These are phyloP conservation scores for Ricordea florida DNA, from an alignment of 92 coral and sea anemone species.

Conservation along the genomic window DNA sequence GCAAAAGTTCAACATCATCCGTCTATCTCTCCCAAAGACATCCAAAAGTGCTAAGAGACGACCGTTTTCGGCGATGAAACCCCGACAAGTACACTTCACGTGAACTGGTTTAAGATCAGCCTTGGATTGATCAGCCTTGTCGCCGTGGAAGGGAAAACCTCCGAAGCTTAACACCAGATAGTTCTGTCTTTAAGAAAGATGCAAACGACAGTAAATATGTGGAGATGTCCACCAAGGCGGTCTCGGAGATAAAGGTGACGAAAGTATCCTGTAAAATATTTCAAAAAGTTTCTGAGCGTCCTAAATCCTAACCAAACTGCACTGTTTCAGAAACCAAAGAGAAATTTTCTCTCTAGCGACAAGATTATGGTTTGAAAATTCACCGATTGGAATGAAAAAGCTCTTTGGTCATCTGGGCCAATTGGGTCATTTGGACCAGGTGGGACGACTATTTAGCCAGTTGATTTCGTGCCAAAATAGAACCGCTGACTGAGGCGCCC, in stretches of 20 bases:
- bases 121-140: conserved; percentile 42
- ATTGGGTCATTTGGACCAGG: too few species aligned
- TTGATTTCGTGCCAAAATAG: too few species aligned
- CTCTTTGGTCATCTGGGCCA: too few species aligned
- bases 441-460: too few species aligned
- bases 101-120: conserved; percentile 55
- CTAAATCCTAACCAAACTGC: conserved; percentile 69
- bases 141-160: conserved; percentile 51
- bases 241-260: conserved; percentile 39
- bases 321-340: conserved; percentile 64
- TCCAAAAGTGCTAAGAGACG: conserved; percentile 55
- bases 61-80: conserved; percentile 49
- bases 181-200: conserved; percentile 52
- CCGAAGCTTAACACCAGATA: conserved; percentile 46
- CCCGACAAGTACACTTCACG: conserved; percentile 34
- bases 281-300: conserved; percentile 44
- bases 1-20: conserved; percentile 40
- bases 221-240: conserved; percentile 65
- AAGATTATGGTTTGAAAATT: conserved; percentile 60
- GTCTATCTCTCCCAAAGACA: conserved; percentile 42
- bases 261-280: conserved; percentile 58
- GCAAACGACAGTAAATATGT: conserved; percentile 49
- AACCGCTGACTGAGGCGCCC: too few species aligned
- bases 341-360: conserved; percentile 49
- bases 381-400: conserved; percentile 59